Evolutionary conservation across 2,113 vertebrate species (phyloP).

Genomic region (Myodes glareolus): DNA sequence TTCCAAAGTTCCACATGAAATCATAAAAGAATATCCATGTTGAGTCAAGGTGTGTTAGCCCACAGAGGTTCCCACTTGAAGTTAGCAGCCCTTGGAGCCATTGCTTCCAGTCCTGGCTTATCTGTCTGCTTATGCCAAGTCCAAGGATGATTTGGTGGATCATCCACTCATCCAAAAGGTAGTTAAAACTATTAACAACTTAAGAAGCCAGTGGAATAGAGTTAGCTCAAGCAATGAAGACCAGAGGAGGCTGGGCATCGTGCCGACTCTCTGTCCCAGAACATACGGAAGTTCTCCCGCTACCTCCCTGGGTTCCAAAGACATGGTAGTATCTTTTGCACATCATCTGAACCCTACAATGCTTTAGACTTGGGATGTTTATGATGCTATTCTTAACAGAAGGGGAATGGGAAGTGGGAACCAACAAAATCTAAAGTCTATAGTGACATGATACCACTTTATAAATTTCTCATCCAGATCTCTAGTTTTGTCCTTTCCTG

Average conservation of each 20-base stretch:
- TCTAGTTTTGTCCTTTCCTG: constrained; percentile 54
- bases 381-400: not conserved
- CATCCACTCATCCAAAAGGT: not conserved
- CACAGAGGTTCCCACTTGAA: constrained; percentile 52
- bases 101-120: constrained; percentile 20
- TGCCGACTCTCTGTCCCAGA: not conserved
- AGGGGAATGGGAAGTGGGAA: not conserved
- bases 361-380: constrained; percentile 33
- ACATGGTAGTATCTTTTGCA: not conserved
- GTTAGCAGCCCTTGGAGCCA: constrained; percentile 64
- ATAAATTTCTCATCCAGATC: not conserved
- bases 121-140: constrained; percentile 40
- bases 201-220: not conserved
- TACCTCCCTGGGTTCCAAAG: not conserved
- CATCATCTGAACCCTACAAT: not conserved
- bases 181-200: not conserved
- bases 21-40: constrained; percentile 59
- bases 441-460: not conserved
- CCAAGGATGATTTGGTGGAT: constrained; percentile 43
- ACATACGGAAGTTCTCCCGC: not conserved
- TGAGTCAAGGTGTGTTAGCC: constrained; percentile 55
- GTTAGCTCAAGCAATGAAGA: not conserved
- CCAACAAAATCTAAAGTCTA: not conserved
- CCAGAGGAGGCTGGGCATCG: not conserved
- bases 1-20: constrained; percentile 30